These are phyloP conservation scores for Pemphigus obesinymphae DNA, from an alignment of 1,140 invertebrate genomes.

Conservation along the genomic window DNA sequence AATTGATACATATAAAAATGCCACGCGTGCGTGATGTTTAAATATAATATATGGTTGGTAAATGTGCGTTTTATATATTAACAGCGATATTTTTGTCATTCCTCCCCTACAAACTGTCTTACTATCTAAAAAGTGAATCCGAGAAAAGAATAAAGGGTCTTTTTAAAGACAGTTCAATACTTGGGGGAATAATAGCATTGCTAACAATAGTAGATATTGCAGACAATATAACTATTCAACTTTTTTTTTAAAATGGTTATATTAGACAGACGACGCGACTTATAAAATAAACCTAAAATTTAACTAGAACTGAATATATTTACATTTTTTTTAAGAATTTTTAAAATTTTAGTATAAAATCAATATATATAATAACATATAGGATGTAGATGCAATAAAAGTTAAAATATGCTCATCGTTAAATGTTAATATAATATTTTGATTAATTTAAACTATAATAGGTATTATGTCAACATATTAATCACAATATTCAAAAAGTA, in stretches of 20 bases:
- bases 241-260: not conserved
- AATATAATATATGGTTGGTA: not conserved
- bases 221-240: not conserved
- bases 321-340: too few relatives aligned
- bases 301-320: too few relatives aligned
- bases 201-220: not conserved
- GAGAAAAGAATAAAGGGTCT: not conserved
- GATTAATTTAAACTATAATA: too few relatives aligned
- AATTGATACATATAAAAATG: too few relatives aligned
- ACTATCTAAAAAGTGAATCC: not conserved
- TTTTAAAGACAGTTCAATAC: constrained; percentile 16
- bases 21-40: not conserved
- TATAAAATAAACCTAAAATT: too few relatives aligned
- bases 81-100: constrained; percentile 8
- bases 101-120: not conserved
- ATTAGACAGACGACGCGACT: too few relatives aligned
- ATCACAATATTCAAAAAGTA: not conserved
- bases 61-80: constrained; percentile 12
- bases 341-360: too few relatives aligned
- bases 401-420: too few relatives aligned
- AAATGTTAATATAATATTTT: too few relatives aligned
- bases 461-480: too few relatives aligned
- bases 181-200: not conserved
- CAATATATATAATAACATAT: too few relatives aligned
- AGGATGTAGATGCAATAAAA: too few relatives aligned